Base-by-base conservation (phyloP, 2,888 invertebrate species). In the Caenorhabditis sp. region DNA sequence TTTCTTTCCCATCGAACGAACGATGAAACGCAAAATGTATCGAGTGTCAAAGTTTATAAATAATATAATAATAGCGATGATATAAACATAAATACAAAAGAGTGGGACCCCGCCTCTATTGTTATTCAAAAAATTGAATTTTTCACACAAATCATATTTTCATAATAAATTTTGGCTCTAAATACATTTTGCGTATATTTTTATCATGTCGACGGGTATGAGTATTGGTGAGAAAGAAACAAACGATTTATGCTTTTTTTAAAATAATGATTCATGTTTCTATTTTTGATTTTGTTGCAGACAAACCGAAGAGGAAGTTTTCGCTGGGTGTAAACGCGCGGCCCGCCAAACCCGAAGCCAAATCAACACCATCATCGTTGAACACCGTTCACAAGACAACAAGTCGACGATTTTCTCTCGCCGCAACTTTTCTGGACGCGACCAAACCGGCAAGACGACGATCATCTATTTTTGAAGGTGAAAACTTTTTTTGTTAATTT, bases 361-460 rank as follows among this genome's bases (percentile, higher is more conserved):
- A 58, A 58, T 58, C 57, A 26, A 58, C 25, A 25, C 57, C 57
- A 36, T 58, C 57, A 17, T 56, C 56, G 14, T 26, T 56, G 12
- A 25, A 56, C 17, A 56, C 26, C 4, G 27, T 17, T 10, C 23
- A 25, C 25, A 56, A 26, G 67, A 59, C 63, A 8, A 36, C 63
- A 38, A 59, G 63, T 4, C 71, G 71, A 31, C 67, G 71, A 21
- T 71, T 71, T 53, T 71, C 71, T 10, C 58, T 71, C 56, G 70
- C 70, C 7, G 67, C 70, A 20, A 71, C 66, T 1, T 67, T 71
- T 54, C 59, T 71, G 53, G 71, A 71, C 60, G 63, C 71, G 10
- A 63, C 65, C 50, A 71, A 60, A 36, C 38, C 67, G 26, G 53
- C 63, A 58, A 49, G 67, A 25, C 60, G 64, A 94, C 27, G 63